Conservation (phyloP, 2,797 vertebrate species). For the Myotis myotis region DNA sequence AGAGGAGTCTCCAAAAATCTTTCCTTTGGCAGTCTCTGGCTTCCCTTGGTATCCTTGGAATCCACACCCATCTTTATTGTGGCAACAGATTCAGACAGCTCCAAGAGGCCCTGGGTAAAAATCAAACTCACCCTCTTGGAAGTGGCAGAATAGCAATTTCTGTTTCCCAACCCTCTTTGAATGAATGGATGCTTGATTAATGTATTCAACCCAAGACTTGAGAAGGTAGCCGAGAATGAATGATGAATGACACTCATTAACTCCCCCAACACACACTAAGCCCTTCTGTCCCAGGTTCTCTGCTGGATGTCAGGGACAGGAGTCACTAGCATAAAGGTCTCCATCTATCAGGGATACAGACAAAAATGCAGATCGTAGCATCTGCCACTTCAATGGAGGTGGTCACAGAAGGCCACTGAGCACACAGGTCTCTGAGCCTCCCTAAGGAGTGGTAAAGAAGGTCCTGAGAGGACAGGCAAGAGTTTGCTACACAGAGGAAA, state of each 20-base stretch:
- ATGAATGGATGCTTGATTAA: neutral
- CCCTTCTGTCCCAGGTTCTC: neutral
- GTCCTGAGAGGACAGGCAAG: neutral
- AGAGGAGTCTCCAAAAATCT: neutral
- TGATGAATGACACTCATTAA: neutral
- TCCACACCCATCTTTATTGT: neutral
- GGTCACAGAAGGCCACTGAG: neutral
- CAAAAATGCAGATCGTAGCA: neutral
- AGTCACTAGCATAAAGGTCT: neutral
- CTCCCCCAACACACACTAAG: neutral
- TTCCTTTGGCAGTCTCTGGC: neutral
- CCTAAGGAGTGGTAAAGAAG: neutral
- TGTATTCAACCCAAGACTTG: neutral
- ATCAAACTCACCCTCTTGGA: slow-evolving; percentile 23
- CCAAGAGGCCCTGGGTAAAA: neutral
- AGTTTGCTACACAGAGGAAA: neutral
- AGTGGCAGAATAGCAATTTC: slow-evolving; percentile 44
- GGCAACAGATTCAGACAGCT: neutral
- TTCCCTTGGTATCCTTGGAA: neutral
- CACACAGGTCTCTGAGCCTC: neutral
- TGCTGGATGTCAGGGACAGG: neutral
- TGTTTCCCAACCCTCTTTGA: slow-evolving; percentile 44
- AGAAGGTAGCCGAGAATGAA: neutral
- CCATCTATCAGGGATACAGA: neutral
- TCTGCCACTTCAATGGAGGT: neutral